A percentile compares a stretch with the other conserved stretches of the same genome.
These are phyloP conservation scores for Orthosia gracilis DNA, from an alignment of 2,888 invertebrate genomes.

Conservation along the genomic window DNA sequence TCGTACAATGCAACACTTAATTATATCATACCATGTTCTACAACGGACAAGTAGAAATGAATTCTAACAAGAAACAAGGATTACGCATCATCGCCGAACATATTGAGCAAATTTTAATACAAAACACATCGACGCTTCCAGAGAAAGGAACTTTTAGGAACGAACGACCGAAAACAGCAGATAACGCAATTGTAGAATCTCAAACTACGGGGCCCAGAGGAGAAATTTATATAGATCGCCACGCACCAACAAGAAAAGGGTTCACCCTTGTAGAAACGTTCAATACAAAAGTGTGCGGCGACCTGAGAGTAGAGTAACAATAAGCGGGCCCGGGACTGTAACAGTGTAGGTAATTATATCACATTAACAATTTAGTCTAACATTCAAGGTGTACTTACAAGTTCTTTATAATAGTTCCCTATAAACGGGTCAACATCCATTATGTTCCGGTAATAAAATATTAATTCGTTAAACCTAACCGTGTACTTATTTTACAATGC, in stretches of 20 bases:
- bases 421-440: slow-evolving; percentile 85
- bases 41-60: slow-evolving; percentile 65
- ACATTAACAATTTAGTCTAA: slow-evolving; percentile 86
- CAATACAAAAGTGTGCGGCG: slow-evolving; percentile 54
- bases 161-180: slow-evolving; percentile 82
- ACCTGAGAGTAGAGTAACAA: slow-evolving; percentile 64
- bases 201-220: slow-evolving; percentile 71
- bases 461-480: slow-evolving; percentile 87
- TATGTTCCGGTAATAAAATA: slow-evolving; percentile 89
- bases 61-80: slow-evolving; percentile 72
- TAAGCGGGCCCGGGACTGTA: slow-evolving; percentile 77
- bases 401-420: slow-evolving; percentile 79
- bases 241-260: slow-evolving; percentile 57
- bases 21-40: slow-evolving; percentile 62
- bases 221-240: slow-evolving; percentile 46
- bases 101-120: slow-evolving; percentile 89
- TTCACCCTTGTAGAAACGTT: slow-evolving; percentile 29
- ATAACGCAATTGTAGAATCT: slow-evolving; percentile 84
- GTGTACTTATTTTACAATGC: slow-evolving; percentile 90
- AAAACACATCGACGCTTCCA: slow-evolving; percentile 81
- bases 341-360: slow-evolving; percentile 85
- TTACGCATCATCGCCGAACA: slow-evolving; percentile 79
- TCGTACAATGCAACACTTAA: slow-evolving; percentile 67
- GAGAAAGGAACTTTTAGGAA: slow-evolving; percentile 87
- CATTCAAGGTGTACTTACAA: slow-evolving; percentile 85